phyloP scores from a whole-genome alignment of 2,888 invertebrate species.

The Mechanitis messenoides region DNA sequence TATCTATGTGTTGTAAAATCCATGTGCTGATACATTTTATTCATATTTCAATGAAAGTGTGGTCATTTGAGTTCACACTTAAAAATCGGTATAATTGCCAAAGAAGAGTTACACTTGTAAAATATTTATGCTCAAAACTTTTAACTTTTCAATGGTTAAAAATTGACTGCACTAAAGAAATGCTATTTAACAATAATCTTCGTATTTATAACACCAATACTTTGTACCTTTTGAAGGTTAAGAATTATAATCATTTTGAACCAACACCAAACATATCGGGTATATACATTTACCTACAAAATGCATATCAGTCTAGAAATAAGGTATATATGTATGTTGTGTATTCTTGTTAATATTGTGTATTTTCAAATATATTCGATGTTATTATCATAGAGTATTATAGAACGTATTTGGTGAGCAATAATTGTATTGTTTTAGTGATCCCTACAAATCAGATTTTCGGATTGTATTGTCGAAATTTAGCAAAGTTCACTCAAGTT shows the following conservation, averaged over 20 bases:
- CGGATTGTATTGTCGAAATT: constrained; percentile 14
- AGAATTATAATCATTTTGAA: constrained; percentile 32
- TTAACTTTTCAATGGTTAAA: neutral
- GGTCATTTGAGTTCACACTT: neutral
- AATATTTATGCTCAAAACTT: neutral
- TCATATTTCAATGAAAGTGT: neutral
- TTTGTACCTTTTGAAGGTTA: neutral
- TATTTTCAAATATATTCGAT: neutral
- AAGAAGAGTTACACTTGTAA: neutral
- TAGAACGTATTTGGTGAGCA: constrained; percentile 18
- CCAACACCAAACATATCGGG: constrained; percentile 60
- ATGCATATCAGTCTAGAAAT: constrained; percentile 62
- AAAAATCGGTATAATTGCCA: neutral
- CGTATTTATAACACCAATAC: constrained; percentile 23
- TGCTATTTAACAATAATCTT: constrained; percentile 13
- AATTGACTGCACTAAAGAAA: neutral
- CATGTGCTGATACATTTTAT: neutral
- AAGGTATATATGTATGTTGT: constrained; percentile 40
- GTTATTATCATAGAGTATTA: too few species aligned
- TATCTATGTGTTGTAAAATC: constrained; percentile 21
- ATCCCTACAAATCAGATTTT: constrained; percentile 26
- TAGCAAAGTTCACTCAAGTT: constrained; percentile 39
- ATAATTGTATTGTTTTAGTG: constrained; percentile 27
- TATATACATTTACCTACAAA: constrained; percentile 38
- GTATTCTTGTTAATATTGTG: constrained; percentile 35